A percentile compares a stretch with the other conserved stretches of the same genome.
Evolutionary conservation across 2,888 invertebrate species (phyloP).

Genomic region (Oscheius sp.): DNA sequence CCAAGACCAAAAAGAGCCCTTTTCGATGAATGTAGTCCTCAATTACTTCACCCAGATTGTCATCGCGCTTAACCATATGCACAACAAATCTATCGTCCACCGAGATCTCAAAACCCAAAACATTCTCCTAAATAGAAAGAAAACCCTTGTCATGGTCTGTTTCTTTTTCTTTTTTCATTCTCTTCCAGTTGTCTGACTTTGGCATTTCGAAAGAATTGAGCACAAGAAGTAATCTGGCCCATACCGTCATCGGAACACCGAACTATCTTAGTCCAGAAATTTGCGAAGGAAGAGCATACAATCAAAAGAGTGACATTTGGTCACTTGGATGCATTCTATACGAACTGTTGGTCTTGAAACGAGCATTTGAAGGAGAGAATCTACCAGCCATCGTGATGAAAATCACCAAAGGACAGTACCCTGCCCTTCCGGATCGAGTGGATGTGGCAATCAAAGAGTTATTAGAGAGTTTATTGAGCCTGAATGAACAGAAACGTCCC

Average conservation of each 20-base stretch:
- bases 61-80: constrained; percentile 83
- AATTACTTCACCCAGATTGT: constrained; percentile 74
- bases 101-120: constrained; percentile 86
- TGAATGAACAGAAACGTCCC: constrained; percentile 40
- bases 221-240: constrained; percentile 74
- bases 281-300: constrained; percentile 77
- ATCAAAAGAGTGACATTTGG: constrained; percentile 86
- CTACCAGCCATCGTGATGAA: constrained; percentile 57
- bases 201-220: constrained; percentile 59
- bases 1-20: constrained; percentile 75
- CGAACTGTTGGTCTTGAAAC: constrained; percentile 72
- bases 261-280: constrained; percentile 87
- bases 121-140: constrained; percentile 80
- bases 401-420: constrained; percentile 42
- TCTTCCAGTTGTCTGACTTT: constrained; percentile 52
- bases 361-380: constrained; percentile 56
- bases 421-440: not conserved
- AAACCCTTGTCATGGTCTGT: constrained; percentile 67
- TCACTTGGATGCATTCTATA: constrained; percentile 85
- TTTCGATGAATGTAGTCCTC: constrained; percentile 76
- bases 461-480: constrained; percentile 33
- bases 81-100: constrained; percentile 82
- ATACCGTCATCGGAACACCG: constrained; percentile 80
- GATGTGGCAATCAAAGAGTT: constrained; percentile 32
- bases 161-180: not conserved